phyloP scores from a whole-genome alignment of 2,797 vertebrate genomes.

The Oreochromis grahami region DNA sequence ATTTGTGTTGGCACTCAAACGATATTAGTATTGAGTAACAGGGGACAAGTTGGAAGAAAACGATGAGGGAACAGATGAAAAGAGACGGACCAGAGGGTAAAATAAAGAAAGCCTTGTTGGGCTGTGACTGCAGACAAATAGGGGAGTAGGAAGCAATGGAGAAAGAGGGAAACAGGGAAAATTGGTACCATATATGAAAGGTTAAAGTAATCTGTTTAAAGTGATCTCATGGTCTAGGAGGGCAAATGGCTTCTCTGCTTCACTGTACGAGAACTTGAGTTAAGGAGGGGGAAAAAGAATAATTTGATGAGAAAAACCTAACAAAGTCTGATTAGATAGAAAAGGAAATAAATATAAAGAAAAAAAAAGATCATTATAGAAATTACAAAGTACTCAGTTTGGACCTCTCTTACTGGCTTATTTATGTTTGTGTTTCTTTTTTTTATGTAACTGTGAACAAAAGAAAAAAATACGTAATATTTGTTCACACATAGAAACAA shows the following conservation, averaged over 20 bases:
- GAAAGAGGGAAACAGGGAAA: not conserved
- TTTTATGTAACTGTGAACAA: not conserved
- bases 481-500: not conserved
- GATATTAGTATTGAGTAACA: not conserved
- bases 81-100: not conserved
- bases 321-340: not conserved
- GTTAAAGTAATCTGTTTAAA: not conserved
- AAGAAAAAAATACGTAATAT: not conserved
- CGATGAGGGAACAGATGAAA: not conserved
- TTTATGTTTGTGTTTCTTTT: not conserved
- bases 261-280: not conserved
- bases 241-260: not conserved
- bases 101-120: not conserved
- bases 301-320: not conserved
- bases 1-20: constrained; percentile 15
- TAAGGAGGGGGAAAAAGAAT: not conserved
- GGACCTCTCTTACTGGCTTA: not conserved
- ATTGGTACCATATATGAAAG: not conserved
- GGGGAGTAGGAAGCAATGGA: not conserved
- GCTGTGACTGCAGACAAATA: not conserved
- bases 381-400: not conserved
- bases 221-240: not conserved
- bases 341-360: not conserved
- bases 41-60: not conserved
- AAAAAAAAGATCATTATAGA: not conserved